These are phyloP conservation scores for Adelges cooleyi DNA, from an alignment of 1,140 invertebrate genomes.

Conservation along the genomic window DNA sequence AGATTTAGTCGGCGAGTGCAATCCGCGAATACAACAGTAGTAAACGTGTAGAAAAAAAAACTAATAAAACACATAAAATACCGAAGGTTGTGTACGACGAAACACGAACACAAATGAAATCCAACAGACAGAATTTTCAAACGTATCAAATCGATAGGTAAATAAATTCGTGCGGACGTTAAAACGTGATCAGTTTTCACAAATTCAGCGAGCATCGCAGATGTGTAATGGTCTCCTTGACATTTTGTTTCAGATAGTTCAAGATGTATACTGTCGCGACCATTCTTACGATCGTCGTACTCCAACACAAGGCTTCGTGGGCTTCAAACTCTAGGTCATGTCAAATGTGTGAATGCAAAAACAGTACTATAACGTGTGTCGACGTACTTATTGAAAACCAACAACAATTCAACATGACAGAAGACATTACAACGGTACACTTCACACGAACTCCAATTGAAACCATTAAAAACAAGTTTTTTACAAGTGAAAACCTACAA, in stretches of 20 bases:
- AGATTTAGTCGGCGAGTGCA: no score
- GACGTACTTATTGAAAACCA: no score
- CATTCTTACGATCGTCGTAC: background rate
- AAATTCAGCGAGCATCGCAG: no score
- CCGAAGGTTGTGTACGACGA: background rate
- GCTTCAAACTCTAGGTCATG: no score
- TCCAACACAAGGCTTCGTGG: no score
- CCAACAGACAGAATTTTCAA: background rate
- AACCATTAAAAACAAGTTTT: background rate
- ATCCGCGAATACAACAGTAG: no score
- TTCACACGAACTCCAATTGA: background rate
- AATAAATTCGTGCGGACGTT: no score
- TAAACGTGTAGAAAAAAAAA: no score
- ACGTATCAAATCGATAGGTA: background rate
- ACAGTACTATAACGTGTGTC: background rate
- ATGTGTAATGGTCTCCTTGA: no score
- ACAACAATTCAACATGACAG: background rate
- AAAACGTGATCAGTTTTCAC: no score
- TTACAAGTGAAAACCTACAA: background rate
- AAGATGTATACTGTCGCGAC: background rate
- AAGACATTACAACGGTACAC: background rate
- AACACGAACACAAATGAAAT: background rate
- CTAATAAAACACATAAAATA: no score
- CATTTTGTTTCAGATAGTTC: constrained; percentile 2
- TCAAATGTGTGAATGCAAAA: background rate